Base-by-base conservation (phyloP, 2,113 vertebrate genomes). In the Patagioenas fasciata region DNA sequence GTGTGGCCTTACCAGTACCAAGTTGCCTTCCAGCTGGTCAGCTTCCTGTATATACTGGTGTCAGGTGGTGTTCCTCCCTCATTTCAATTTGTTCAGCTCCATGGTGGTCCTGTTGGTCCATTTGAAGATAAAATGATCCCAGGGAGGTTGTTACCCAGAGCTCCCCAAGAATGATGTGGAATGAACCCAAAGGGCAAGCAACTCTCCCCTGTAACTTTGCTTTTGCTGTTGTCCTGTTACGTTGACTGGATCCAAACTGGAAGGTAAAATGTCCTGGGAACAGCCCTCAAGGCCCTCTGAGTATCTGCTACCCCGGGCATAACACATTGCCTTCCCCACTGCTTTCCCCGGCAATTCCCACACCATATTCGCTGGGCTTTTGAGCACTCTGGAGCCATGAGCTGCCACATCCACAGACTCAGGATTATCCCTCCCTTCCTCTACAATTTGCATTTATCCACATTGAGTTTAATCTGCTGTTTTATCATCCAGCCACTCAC, bases 361-460 rank as follows among this genome's bases (percentile, higher is more conserved):
- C 5, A 12, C 25, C 0, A 0, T 1, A 0, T 89, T 89, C 0
- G 0, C 58, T 72, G 20, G 54, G 50, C 77, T 96, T 95, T 85
- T 82, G 57, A 79, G 25, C 2, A 4, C 38, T 64, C 31, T 0
- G 0, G 42, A 74, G 65, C 65, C 38, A 51, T 13, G n/a, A 91
- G 70, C 79, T 93, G 93, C 79, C 82, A 94, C 26, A 71, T 67
- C 61, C 40, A 91, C 38, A 79, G 64, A 72, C 57, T 38, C 75
- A 92, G 86, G 89, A 90, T 95, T 92, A 90, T 83, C 72, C 20
- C 67, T 11, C 1, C 1, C 18, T 91, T 88, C 50, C 53, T 90
- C 62, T 82, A 34, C 57, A 51, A 88, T 96, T 88, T 95, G 83
- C 75, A 93, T 88, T 95, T 82, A 75, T 92, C 28, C 74, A 75